Conservation (phyloP, 2,888 invertebrate species). For the Pharmacophagus antenor region DNA sequence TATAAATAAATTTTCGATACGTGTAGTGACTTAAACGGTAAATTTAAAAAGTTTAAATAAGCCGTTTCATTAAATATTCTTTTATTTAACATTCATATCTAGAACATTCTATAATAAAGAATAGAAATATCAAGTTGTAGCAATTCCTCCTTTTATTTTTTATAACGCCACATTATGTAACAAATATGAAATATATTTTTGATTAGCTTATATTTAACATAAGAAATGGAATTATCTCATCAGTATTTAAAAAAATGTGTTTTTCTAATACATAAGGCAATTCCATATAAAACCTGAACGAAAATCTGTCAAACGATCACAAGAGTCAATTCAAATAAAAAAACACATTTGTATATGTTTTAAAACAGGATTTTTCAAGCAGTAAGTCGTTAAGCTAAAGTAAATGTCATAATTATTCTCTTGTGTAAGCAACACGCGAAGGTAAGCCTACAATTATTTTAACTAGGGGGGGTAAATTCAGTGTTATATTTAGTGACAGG, state of each 20-base stretch:
- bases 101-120: not conserved
- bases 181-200: not conserved
- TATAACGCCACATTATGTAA: not conserved
- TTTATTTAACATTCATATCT: too few species aligned
- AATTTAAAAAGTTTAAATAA: slow-evolving; percentile 3
- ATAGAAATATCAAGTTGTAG: not conserved
- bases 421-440: slow-evolving; percentile 30
- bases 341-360: slow-evolving; percentile 11
- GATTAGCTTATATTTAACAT: not conserved
- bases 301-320: too few species aligned
- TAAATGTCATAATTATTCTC: slow-evolving; percentile 32
- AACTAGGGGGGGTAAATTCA: slow-evolving; percentile 27
- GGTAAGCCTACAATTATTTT: slow-evolving; percentile 31
- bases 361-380: slow-evolving; percentile 19
- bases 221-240: too few species aligned
- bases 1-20: slow-evolving; percentile 30
- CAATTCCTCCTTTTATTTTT: not conserved
- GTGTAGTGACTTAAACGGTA: slow-evolving; percentile 16
- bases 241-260: too few species aligned
- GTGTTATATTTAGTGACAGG: slow-evolving; percentile 24
- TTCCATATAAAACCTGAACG: too few species aligned
- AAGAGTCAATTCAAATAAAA: not conserved
- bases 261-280: too few species aligned
- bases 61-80: not conserved
- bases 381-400: slow-evolving; percentile 25